Evolutionary conservation across 2,888 invertebrate genomes (phyloP).

Genomic region (Melipona bicolor): DNA sequence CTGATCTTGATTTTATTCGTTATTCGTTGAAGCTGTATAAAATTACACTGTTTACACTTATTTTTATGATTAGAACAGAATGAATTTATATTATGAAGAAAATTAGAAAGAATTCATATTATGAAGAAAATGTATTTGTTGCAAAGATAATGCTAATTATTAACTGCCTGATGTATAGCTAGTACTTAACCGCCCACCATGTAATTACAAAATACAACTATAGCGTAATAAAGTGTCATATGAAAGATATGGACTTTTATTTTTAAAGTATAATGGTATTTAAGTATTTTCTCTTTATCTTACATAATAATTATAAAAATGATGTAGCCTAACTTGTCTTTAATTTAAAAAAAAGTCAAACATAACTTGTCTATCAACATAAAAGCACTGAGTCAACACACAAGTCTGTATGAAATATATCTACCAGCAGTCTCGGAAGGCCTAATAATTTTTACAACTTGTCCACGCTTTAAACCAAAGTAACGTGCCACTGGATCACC

Average conservation of each 20-base stretch:
- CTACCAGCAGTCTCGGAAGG: constrained; percentile 99
- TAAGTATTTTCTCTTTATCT: constrained; percentile 19
- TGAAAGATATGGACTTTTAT: constrained; percentile 34
- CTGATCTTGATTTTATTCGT: constrained; percentile 22
- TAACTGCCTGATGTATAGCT: constrained; percentile 65
- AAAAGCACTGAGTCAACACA: constrained; percentile 87
- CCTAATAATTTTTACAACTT: constrained; percentile 99
- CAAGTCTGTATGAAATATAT: constrained; percentile 98
- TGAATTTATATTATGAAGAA: constrained; percentile 21
- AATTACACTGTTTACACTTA: constrained; percentile 11
- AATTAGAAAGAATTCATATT: constrained; percentile 27
- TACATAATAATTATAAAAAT: constrained; percentile 44
- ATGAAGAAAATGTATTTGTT: constrained; percentile 29
- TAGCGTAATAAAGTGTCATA: constrained; percentile 70
- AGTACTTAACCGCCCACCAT: constrained; percentile 63
- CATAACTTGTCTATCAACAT: background rate
- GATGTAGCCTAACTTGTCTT: background rate
- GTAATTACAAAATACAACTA: constrained; percentile 60
- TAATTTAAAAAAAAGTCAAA: background rate
- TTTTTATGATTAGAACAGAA: constrained; percentile 3
- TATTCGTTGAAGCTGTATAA: constrained; percentile 16
- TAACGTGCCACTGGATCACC: constrained; percentile 99
- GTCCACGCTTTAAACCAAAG: constrained; percentile 98
- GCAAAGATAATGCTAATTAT: constrained; percentile 56
- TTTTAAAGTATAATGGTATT: constrained; percentile 15